Conservation (phyloP, 2,797 vertebrate genomes). For the Enteromius treurensis region DNA sequence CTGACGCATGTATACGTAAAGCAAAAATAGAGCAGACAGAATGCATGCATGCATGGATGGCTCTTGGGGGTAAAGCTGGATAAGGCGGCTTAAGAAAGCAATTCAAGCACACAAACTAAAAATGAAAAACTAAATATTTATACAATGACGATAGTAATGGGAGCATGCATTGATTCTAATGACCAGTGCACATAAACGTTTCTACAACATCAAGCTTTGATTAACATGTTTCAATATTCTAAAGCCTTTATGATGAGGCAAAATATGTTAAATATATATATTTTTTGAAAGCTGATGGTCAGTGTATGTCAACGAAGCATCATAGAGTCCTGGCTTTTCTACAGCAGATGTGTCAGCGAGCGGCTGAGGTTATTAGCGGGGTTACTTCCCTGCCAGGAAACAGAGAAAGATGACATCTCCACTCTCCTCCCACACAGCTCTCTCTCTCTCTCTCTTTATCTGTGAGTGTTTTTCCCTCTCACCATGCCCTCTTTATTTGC, state of each 20-base stretch:
- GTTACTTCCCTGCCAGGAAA: slow-evolving; percentile 52
- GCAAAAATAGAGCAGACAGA: slow-evolving; percentile 3
- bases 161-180: not conserved
- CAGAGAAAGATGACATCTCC: slow-evolving; percentile 24
- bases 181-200: not conserved
- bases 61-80: not conserved
- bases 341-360: slow-evolving; percentile 22
- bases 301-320: slow-evolving; percentile 9
- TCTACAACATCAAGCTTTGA: not conserved
- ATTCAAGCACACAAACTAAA: not conserved
- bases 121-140: not conserved
- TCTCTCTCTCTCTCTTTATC: slow-evolving; percentile 5
- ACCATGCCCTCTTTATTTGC: slow-evolving; percentile 30
- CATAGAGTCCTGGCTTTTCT: not conserved
- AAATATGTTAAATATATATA: slow-evolving; percentile 12
- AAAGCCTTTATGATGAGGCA: not conserved
- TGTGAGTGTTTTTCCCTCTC: slow-evolving; percentile 12
- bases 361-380: slow-evolving; percentile 27
- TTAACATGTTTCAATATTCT: slow-evolving; percentile 14
- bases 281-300: not conserved
- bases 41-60: not conserved
- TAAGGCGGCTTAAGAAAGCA: not conserved
- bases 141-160: not conserved
- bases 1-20: slow-evolving; percentile 1
- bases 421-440: slow-evolving; percentile 6